Conservation (phyloP, 2,797 vertebrate species). For the Aulostomus chinensis region DNA sequence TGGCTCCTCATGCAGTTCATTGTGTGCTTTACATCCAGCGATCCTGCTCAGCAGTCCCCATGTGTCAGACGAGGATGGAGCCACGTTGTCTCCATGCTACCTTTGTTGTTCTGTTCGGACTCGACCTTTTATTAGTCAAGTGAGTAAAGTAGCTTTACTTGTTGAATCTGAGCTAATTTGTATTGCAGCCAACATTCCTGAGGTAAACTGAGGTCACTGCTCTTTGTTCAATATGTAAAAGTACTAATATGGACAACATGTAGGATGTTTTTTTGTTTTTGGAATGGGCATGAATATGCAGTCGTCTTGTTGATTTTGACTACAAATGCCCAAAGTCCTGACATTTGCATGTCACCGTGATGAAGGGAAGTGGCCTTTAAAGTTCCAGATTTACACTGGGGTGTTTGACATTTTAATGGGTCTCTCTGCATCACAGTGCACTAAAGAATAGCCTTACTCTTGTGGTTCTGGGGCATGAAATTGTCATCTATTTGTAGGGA, state of each 20-base stretch:
- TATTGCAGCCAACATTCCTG: not conserved
- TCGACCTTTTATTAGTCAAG: conserved; percentile 35
- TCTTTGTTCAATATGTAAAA: no score
- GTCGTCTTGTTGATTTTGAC: no score
- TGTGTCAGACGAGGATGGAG: not conserved
- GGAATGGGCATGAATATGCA: no score
- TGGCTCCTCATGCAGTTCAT: conserved; percentile 34
- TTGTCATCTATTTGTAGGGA: no score
- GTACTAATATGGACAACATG: no score
- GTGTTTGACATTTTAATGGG: conserved; percentile 33
- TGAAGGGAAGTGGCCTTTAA: conserved; percentile 25
- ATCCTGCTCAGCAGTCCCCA: not conserved
- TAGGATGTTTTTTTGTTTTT: no score
- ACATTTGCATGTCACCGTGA: conserved; percentile 15
- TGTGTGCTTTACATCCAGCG: conserved; percentile 1
- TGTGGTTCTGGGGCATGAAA: not conserved
- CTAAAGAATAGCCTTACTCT: not conserved
- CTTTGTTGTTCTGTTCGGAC: conserved; percentile 17
- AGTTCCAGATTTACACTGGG: conserved; percentile 33
- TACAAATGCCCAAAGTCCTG: conserved; percentile 3
- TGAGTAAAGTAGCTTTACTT: conserved; percentile 39
- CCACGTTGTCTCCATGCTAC: no score
- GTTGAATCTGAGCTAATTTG: conserved; percentile 54
- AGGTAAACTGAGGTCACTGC: no score
- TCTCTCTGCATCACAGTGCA: not conserved